Base-by-base conservation (phyloP, 2,113 vertebrate genomes). In the Eurystomus gularis region DNA sequence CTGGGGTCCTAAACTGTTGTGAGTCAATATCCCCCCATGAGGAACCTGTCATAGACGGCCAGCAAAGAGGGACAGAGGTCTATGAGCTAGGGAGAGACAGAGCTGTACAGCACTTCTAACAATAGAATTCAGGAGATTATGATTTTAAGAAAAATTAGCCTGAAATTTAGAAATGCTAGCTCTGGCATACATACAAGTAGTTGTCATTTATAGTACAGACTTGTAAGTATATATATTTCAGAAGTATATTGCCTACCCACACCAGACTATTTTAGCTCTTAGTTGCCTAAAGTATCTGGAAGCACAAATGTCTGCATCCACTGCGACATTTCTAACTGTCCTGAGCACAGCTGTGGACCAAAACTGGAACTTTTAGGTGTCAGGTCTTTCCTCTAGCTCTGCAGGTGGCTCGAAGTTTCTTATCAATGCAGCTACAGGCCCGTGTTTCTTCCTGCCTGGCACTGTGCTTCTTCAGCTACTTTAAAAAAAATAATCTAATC, bases 21-120 rank as follows among this genome's bases (percentile, higher is more conserved):
- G 37, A 83, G 44, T 18, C 44, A 10, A 13, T 21, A 54, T 10
- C 31, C 37, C 37, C 58, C 28, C 7, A n/a, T n/a, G 14, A 4
- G 58, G 11, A 28, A 4, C 2, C 6, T 0, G 8, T 31, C 31
- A 18, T 2, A 33, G 61, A 28, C 6, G 26, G n/a, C 46, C 65
- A 57, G 33, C 16, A 42, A 29, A n/a, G 9, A 52, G 15, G 15
- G 55, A 12, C 16, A 17, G 17, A 52, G 15, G 4, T 3, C 9
- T 40, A 20, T 2, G 10, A 31, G 49, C 4, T 40, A 55, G 26
- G 28, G 16, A 69, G 28, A 73, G 13, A 40, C 15, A n/a, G 24
- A 66, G 48, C 39, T 54, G 23, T 2, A 4, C 51, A 88, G 39
- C 42, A 33, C 7, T 42, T 7, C 39, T 39, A 35, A 78, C 54